These are phyloP conservation scores for Enteromius anoplus DNA, from an alignment of 2,797 vertebrate species.

Conservation along the genomic window DNA sequence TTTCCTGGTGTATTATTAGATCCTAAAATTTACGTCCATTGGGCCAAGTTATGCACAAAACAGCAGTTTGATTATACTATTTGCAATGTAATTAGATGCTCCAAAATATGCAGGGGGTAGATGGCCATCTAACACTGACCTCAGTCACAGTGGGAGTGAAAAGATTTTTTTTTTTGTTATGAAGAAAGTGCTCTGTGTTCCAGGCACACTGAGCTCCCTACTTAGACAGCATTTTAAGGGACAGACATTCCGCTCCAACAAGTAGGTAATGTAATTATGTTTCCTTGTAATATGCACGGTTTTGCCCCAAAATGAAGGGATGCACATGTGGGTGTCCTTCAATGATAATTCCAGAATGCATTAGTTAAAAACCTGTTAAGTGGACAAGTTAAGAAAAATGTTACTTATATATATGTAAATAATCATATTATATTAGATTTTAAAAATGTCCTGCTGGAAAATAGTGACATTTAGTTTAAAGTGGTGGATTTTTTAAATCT, in stretches of 20 bases:
- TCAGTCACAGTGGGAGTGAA: conserved; percentile 2
- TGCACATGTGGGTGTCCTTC: neutral
- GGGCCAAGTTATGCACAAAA: neutral
- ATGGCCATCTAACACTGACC: conserved; percentile 3
- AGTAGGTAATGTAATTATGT: neutral
- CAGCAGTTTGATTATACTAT: conserved; percentile 20
- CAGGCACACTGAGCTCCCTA: neutral
- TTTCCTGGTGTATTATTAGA: conserved; percentile 14
- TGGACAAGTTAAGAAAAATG: neutral
- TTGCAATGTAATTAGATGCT: neutral
- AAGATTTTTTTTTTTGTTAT: neutral
- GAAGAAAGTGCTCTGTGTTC: neutral
- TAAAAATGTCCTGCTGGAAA: neutral
- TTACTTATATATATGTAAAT: neutral
- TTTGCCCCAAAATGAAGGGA: neutral
- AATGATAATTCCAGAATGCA: neutral
- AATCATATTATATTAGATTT: neutral
- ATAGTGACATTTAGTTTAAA: too few relatives aligned
- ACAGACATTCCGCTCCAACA: neutral
- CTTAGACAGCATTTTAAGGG: neutral
- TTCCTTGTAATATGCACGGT: neutral
- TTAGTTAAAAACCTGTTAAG: neutral
- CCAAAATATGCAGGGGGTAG: neutral
- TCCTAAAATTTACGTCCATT: conserved; percentile 10
- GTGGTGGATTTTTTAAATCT: neutral